phyloP scores from a whole-genome alignment of 1,140 invertebrate genomes.

The Archegozetes longisetosus region DNA sequence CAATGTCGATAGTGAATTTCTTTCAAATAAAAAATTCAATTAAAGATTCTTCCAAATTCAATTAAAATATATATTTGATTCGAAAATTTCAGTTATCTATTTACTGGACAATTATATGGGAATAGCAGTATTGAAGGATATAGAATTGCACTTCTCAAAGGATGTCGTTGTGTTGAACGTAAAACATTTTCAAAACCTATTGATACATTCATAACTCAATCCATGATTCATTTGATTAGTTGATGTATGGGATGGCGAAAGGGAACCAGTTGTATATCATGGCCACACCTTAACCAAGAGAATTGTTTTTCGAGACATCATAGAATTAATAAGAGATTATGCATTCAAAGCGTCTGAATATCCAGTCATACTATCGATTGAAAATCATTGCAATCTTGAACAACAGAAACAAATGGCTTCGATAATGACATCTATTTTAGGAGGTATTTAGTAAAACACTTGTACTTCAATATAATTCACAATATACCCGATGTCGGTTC shows the following conservation, averaged over 20 bases:
- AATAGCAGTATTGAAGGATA: conserved; percentile 40
- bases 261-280: conserved; percentile 39
- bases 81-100: background rate
- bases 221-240: too few relatives aligned
- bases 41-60: too few relatives aligned
- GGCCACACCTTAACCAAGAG: conserved; percentile 42
- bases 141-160: conserved; percentile 32
- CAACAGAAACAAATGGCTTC: conserved; percentile 82
- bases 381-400: conserved; percentile 84
- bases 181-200: too few relatives aligned
- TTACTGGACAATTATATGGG: conserved; percentile 33
- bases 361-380: conserved; percentile 84
- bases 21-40: too few relatives aligned
- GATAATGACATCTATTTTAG: conserved; percentile 17
- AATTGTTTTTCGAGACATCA: conserved; percentile 37
- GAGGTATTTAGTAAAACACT: too few relatives aligned
- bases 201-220: too few relatives aligned
- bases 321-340: conserved; percentile 38
- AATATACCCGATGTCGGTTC: conserved; percentile 21
- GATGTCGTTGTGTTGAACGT: conserved; percentile 37
- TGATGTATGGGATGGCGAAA: conserved; percentile 43
- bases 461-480: too few relatives aligned
- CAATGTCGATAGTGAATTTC: too few relatives aligned
- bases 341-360: conserved; percentile 42
- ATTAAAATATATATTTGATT: too few relatives aligned